A percentile compares a stretch with the other conserved stretches of the same genome.
phyloP scores from a whole-genome alignment of 2,797 vertebrate species.

The Rhinoraja longicauda region DNA sequence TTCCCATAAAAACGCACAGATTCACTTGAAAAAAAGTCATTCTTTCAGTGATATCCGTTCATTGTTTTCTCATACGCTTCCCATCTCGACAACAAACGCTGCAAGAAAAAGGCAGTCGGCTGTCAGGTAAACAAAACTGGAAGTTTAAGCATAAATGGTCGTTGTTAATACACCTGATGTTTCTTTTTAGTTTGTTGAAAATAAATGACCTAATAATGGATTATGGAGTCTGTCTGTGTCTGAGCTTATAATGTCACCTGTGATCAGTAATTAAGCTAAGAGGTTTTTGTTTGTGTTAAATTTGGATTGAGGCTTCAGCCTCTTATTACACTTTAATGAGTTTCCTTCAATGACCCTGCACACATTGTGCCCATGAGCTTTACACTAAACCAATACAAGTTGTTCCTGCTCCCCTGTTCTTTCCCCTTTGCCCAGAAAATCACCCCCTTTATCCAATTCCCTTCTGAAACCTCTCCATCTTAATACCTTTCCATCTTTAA shows the following conservation, averaged over 20 bases:
- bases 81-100: constrained; percentile 80
- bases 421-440: no score
- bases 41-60: constrained; percentile 71
- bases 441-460: no score
- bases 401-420: no score
- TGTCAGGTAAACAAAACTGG: constrained; percentile 67
- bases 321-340: no score
- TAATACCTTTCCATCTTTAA: no score
- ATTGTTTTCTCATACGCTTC: constrained; percentile 80
- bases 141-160: background rate
- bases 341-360: no score
- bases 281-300: no score
- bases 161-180: background rate
- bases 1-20: constrained; percentile 1
- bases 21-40: constrained; percentile 57
- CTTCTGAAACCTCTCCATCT: no score
- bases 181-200: background rate
- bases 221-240: background rate
- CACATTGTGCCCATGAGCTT: no score
- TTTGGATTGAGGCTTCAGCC: no score
- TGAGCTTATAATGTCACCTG: background rate
- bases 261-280: no score
- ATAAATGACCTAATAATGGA: background rate
- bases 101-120: constrained; percentile 71
- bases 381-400: no score